Percentiles rank a stretch among this genome's conserved stretches.
Evolutionary conservation across 2,888 invertebrate species (phyloP).

Genomic region (Drosophila lacicola): DNA sequence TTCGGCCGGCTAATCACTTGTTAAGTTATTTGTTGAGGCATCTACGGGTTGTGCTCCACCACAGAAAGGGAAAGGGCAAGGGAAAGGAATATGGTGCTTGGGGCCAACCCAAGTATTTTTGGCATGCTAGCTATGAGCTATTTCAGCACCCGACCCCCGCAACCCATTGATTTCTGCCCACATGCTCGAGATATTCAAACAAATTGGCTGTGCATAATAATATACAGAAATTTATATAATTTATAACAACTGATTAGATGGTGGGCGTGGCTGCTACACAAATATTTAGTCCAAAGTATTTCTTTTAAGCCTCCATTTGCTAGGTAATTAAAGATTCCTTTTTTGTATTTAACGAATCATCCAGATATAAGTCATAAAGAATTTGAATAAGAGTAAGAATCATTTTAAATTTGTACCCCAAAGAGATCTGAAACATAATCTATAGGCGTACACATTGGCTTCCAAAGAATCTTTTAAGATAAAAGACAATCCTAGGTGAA

Average conservation of each 20-base stretch:
- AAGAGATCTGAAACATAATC: too few relatives aligned
- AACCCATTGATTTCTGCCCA: conserved; percentile 28
- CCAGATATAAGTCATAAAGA: too few relatives aligned
- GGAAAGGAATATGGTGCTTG: conserved; percentile 5
- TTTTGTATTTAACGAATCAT: too few relatives aligned
- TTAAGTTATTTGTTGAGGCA: conserved; percentile 66
- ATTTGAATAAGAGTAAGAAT: too few relatives aligned
- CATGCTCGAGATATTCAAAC: conserved; percentile 41
- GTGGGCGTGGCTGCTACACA: background rate
- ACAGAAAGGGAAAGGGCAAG: background rate
- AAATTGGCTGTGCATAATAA: conserved; percentile 53
- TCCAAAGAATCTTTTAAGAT: too few relatives aligned
- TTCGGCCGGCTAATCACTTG: conserved; percentile 67
- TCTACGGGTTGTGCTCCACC: conserved; percentile 11
- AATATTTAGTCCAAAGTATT: too few relatives aligned
- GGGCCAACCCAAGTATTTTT: conserved; percentile 42
- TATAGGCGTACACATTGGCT: too few relatives aligned
- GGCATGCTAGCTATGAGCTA: conserved; percentile 32
- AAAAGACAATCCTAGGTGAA: too few relatives aligned
- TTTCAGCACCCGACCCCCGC: conserved; percentile 4
- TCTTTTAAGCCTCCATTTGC: too few relatives aligned
- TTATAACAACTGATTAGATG: conserved; percentile 42
- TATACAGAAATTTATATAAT: conserved; percentile 26
- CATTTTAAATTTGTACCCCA: too few relatives aligned
- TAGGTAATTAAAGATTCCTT: too few relatives aligned